phyloP scores from a whole-genome alignment of 2,888 invertebrate species.

The Euproctis similis region DNA sequence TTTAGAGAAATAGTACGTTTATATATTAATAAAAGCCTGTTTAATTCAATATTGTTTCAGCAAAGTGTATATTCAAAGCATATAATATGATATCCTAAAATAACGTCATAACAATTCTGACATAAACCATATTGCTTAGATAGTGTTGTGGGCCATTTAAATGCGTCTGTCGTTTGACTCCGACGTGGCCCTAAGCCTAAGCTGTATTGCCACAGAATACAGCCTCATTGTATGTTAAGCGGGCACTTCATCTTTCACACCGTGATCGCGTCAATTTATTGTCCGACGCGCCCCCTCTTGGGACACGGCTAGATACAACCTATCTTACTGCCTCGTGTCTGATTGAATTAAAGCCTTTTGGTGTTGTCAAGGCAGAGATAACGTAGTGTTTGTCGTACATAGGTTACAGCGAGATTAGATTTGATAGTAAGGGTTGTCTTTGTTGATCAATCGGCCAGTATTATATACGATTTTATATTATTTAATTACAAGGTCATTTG shows the following conservation, averaged over 20 bases:
- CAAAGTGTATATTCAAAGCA: too few relatives aligned
- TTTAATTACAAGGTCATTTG: too few relatives aligned
- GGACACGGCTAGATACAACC: slow-evolving; percentile 45
- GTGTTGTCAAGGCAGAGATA: slow-evolving; percentile 38
- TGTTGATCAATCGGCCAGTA: slow-evolving; percentile 19
- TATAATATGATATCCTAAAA: not conserved
- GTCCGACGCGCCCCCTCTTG: slow-evolving; percentile 61
- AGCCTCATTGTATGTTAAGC: slow-evolving; percentile 73
- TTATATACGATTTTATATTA: too few relatives aligned
- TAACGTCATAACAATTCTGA: slow-evolving; percentile 10
- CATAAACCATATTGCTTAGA: slow-evolving; percentile 26
- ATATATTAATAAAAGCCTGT: too few relatives aligned
- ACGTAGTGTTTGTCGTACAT: slow-evolving; percentile 28
- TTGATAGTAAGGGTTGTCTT: slow-evolving; percentile 22
- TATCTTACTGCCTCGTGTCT: slow-evolving; percentile 33
- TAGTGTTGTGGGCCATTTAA: slow-evolving; percentile 27
- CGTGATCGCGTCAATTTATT: slow-evolving; percentile 63
- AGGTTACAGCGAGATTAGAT: slow-evolving; percentile 32
- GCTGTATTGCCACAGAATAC: slow-evolving; percentile 53
- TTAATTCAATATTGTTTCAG: too few relatives aligned
- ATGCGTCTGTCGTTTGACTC: slow-evolving; percentile 30
- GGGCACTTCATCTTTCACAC: slow-evolving; percentile 70
- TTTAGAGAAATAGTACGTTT: too few relatives aligned
- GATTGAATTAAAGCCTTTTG: slow-evolving; percentile 48
- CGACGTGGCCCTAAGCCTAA: slow-evolving; percentile 43